These are phyloP conservation scores for Agapostemon virescens DNA, from an alignment of 2,888 invertebrate genomes.

Conservation along the genomic window DNA sequence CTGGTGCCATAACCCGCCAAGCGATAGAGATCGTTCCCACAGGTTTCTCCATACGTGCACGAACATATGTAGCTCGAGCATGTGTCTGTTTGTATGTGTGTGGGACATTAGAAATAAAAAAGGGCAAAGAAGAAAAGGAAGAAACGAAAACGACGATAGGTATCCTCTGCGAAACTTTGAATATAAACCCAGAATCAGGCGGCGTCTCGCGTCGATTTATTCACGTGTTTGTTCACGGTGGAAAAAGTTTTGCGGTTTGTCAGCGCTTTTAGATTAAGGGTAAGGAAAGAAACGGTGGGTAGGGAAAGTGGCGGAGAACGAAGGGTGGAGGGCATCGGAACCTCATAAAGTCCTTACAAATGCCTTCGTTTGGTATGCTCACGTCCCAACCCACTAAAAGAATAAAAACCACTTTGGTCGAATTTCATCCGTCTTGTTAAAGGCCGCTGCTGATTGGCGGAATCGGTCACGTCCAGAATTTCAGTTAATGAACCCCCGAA, in stretches of 20 bases:
- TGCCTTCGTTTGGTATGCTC: constrained; percentile 76
- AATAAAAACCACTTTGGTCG: constrained; percentile 69
- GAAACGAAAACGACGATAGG: constrained; percentile 62
- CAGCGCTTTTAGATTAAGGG: constrained; percentile 80
- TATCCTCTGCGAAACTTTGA: constrained; percentile 75
- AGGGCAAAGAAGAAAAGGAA: constrained; percentile 41
- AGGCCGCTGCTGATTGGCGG: constrained; percentile 13
- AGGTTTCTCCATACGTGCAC: neutral
- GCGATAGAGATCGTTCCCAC: constrained; percentile 32
- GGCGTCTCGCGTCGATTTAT: constrained; percentile 78
- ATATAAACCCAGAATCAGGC: constrained; percentile 76
- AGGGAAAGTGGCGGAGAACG: constrained; percentile 39
- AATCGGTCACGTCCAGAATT: constrained; percentile 17
- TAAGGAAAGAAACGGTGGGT: constrained; percentile 43
- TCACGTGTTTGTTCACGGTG: constrained; percentile 79
- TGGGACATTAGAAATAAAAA: constrained; percentile 60
- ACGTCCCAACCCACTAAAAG: constrained; percentile 55
- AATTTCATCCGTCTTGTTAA: constrained; percentile 54
- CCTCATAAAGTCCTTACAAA: constrained; percentile 78
- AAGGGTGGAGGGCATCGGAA: constrained; percentile 72
- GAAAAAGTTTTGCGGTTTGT: constrained; percentile 80
- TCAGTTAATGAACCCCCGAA: neutral
- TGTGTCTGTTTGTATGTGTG: neutral
- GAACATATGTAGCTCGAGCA: constrained; percentile 20
- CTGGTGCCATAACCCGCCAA: constrained; percentile 25